Conservation (phyloP, 2,888 invertebrate genomes). For the Scaeva pyrastri region DNA sequence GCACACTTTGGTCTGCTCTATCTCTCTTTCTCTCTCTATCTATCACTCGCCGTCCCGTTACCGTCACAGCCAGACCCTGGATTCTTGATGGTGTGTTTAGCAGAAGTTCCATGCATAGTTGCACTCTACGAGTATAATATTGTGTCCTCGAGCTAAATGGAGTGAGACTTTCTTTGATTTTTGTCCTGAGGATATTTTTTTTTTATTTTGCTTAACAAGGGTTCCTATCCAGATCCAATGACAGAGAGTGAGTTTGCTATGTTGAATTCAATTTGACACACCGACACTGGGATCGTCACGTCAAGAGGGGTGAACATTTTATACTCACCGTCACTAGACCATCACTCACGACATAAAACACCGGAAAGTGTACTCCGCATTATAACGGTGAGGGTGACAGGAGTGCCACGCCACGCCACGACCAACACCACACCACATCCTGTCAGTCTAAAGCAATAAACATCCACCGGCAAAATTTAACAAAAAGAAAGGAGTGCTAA, state of each 20-base stretch:
- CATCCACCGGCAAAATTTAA: conserved; percentile 39
- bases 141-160: conserved; percentile 55
- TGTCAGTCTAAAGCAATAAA: conserved; percentile 60
- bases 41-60: neutral
- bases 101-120: conserved; percentile 60
- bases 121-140: conserved; percentile 70
- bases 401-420: conserved; percentile 9
- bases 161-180: conserved; percentile 57
- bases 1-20: neutral
- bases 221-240: neutral
- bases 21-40: neutral
- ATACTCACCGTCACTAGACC: too few species aligned
- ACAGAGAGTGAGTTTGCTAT: neutral
- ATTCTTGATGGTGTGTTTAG: conserved; percentile 11
- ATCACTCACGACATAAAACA: conserved; percentile 31
- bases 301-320: conserved; percentile 51
- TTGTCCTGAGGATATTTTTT: conserved; percentile 54
- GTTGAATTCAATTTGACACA: conserved; percentile 67
- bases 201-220: neutral
- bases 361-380: conserved; percentile 39
- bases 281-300: neutral
- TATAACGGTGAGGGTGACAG: conserved; percentile 32
- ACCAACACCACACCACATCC: conserved; percentile 39
- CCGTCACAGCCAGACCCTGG: neutral
- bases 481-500: conserved; percentile 34